These are phyloP conservation scores for Aporophyla lueneburgensis DNA, from an alignment of 2,888 invertebrate genomes.

Conservation along the genomic window DNA sequence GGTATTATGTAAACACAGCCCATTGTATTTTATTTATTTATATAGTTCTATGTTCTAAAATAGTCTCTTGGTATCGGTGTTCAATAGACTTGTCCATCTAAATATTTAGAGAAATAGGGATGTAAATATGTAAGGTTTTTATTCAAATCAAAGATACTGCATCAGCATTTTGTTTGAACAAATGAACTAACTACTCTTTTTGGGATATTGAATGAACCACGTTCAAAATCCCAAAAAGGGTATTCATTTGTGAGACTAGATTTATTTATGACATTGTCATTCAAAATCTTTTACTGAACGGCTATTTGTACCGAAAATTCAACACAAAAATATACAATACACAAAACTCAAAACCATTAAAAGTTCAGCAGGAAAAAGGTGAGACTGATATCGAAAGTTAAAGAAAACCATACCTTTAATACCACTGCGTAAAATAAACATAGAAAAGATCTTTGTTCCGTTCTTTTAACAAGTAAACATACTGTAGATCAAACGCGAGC, in stretches of 20 bases:
- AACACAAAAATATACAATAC: slow-evolving; percentile 19
- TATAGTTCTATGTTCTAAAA: background rate
- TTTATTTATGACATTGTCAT: background rate
- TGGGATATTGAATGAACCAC: background rate
- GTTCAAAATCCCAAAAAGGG: too few relatives aligned
- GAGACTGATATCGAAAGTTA: slow-evolving; percentile 22
- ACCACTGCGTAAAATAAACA: slow-evolving; percentile 41
- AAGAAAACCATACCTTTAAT: slow-evolving; percentile 44
- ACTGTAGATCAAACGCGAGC: slow-evolving; percentile 73
- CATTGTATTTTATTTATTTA: slow-evolving; percentile 33
- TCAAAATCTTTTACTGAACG: background rate
- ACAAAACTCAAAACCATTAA: background rate
- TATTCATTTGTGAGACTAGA: background rate
- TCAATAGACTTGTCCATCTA: background rate
- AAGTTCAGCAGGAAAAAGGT: slow-evolving; percentile 24
- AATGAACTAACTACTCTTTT: background rate
- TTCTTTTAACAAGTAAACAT: slow-evolving; percentile 67
- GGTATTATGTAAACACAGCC: slow-evolving; percentile 5
- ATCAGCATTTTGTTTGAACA: background rate
- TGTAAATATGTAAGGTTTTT: background rate
- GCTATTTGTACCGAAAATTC: background rate
- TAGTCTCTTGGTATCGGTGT: background rate
- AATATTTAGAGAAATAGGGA: slow-evolving; percentile 31
- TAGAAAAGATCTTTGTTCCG: slow-evolving; percentile 58
- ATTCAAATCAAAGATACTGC: background rate